A percentile compares a stretch with the other conserved stretches of the same genome.
Evolutionary conservation across 2,797 vertebrate genomes (phyloP).

Genomic region (Peromyscus aztecus): DNA sequence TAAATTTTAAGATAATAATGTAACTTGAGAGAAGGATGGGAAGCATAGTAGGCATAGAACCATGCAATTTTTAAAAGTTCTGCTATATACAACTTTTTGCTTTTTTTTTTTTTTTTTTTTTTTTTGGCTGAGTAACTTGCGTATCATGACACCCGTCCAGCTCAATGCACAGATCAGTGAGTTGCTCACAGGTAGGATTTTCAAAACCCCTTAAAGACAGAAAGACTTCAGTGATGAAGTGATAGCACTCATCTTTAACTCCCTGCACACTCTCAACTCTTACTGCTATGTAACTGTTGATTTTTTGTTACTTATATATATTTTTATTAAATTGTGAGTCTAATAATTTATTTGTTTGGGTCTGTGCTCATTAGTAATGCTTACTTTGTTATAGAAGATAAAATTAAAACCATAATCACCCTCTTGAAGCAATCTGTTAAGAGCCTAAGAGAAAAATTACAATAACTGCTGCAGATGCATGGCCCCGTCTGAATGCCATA

Average conservation of each 20-base stretch:
- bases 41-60: background rate
- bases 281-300: background rate
- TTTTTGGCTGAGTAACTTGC: background rate
- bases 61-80: background rate
- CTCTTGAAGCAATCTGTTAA: constrained; percentile 19
- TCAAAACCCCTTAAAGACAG: background rate
- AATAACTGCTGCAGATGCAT: constrained; percentile 2
- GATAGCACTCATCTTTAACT: background rate
- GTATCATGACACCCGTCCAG: background rate
- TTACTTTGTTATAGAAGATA: background rate
- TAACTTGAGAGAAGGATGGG: background rate
- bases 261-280: background rate
- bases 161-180: background rate
- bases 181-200: background rate
- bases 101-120: constrained; percentile 4
- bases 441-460: background rate
- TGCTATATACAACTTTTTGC: background rate
- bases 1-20: background rate
- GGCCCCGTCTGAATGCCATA: background rate
- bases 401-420: constrained; percentile 3
- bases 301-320: constrained; percentile 32
- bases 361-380: background rate
- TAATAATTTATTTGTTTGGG: constrained; percentile 28
- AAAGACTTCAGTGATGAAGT: background rate
- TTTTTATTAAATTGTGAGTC: background rate